A percentile compares a stretch with the other conserved stretches of the same genome.
These are phyloP conservation scores for Clivina fossor DNA, from an alignment of 2,888 invertebrate genomes.

Conservation along the genomic window DNA sequence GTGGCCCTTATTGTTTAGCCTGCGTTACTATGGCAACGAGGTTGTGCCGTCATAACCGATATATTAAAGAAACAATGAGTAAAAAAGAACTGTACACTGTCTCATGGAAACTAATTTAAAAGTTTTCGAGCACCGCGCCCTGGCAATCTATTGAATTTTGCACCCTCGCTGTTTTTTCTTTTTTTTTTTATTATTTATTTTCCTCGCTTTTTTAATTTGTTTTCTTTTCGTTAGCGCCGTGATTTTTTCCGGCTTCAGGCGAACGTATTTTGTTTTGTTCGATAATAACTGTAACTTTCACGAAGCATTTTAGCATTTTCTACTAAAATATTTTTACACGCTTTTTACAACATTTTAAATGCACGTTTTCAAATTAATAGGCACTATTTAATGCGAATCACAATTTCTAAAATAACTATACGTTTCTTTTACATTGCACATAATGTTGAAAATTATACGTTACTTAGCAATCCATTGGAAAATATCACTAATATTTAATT, in stretches of 20 bases:
- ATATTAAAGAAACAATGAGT: constrained; percentile 24
- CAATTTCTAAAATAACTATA: too few relatives aligned
- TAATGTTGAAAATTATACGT: too few relatives aligned
- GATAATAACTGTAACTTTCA: constrained; percentile 23
- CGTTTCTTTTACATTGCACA: too few relatives aligned
- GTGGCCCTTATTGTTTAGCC: constrained; percentile 21
- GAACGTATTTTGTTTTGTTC: background rate
- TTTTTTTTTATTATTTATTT: constrained; percentile 4
- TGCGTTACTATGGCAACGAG: constrained; percentile 20
- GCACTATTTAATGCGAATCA: too few relatives aligned
- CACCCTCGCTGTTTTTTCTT: constrained; percentile 1
- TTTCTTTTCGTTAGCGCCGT: background rate
- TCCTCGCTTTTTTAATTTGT: background rate
- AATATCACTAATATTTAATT: too few relatives aligned
- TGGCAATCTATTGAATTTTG: constrained; percentile 20
- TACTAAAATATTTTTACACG: constrained; percentile 29
- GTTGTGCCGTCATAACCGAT: constrained; percentile 22
- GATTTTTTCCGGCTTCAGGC: too few relatives aligned
- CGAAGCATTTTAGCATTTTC: constrained; percentile 27
- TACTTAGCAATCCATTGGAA: too few relatives aligned
- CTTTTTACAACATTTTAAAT: constrained; percentile 25
- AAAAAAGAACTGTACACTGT: constrained; percentile 17
- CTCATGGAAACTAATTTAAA: constrained; percentile 23
- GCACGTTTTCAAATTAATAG: constrained; percentile 12
- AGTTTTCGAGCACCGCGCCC: constrained; percentile 5